These are phyloP conservation scores for Zophobas morio DNA, from an alignment of 1,140 invertebrate genomes.

Conservation along the genomic window DNA sequence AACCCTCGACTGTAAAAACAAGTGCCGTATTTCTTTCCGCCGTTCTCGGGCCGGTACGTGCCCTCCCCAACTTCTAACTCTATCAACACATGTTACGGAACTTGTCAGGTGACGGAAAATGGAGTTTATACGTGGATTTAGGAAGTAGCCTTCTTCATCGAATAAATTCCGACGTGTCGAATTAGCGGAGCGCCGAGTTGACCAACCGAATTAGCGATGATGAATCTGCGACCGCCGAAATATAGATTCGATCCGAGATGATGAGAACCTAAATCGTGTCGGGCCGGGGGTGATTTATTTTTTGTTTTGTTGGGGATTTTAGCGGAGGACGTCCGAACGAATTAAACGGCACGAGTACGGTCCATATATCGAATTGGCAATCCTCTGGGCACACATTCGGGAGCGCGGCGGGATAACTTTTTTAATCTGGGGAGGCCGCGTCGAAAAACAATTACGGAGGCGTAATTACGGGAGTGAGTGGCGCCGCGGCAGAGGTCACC, in stretches of 20 bases:
- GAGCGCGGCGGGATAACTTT: neutral
- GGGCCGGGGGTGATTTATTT: conserved; percentile 20
- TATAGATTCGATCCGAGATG: conserved; percentile 26
- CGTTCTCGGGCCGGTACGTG: conserved; percentile 47
- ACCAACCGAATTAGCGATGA: conserved; percentile 25
- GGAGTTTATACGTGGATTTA: conserved; percentile 50
- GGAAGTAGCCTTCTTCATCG: conserved; percentile 15
- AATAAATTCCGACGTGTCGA: conserved; percentile 33
- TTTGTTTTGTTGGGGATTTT: conserved; percentile 28
- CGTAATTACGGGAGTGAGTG: neutral
- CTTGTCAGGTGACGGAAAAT: conserved; percentile 49
- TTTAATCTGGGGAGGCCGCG: conserved; percentile 15
- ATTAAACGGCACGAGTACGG: neutral
- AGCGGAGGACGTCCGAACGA: conserved; percentile 2
- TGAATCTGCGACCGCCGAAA: conserved; percentile 23
- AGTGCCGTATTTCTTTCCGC: conserved; percentile 50
- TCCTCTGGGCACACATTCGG: conserved; percentile 10
- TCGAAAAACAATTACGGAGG: conserved; percentile 6
- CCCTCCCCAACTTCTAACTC: conserved; percentile 49
- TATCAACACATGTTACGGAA: conserved; percentile 53
- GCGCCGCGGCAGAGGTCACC: no score
- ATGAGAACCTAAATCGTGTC: conserved; percentile 29
- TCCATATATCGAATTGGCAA: conserved; percentile 14
- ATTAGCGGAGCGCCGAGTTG: conserved; percentile 24
- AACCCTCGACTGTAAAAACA: conserved; percentile 50